These are phyloP conservation scores for Pammene aurita DNA, from an alignment of 2,888 invertebrate genomes.

Conservation along the genomic window DNA sequence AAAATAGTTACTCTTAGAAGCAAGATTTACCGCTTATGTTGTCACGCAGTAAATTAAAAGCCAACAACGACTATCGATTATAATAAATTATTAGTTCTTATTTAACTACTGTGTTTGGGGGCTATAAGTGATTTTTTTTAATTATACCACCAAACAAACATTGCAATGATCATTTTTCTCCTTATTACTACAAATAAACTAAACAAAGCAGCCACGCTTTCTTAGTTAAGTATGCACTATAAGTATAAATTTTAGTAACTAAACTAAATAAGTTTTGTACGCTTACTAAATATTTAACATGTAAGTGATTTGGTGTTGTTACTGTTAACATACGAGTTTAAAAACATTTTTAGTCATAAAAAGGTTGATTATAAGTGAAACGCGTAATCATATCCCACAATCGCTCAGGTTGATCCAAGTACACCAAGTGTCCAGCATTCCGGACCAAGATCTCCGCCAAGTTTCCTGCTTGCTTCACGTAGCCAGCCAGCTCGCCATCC, in stretches of 20 bases:
- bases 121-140: too few species aligned
- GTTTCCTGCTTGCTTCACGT: conserved; percentile 84
- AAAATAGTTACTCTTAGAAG: neutral
- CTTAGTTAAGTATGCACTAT: too few species aligned
- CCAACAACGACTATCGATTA: neutral
- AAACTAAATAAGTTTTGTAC: too few species aligned
- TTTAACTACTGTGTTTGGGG: neutral
- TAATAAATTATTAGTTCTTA: neutral
- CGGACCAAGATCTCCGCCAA: conserved; percentile 85
- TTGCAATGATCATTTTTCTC: too few species aligned
- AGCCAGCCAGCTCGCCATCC: conserved; percentile 87
- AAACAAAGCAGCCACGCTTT: too few species aligned
- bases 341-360: neutral
- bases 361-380: conserved; percentile 9
- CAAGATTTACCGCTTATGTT: conserved; percentile 1
- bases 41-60: neutral
- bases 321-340: too few species aligned
- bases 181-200: too few species aligned
- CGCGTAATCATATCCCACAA: conserved; percentile 79
- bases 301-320: too few species aligned
- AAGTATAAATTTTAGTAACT: too few species aligned
- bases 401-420: conserved; percentile 90
- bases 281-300: too few species aligned
- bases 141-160: too few species aligned
- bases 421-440: conserved; percentile 91